Evolutionary conservation across 2,888 invertebrate species (phyloP), one percentile per base, ranked within the genome.

Genomic region (Acanthosepion pharaonis): DNA sequence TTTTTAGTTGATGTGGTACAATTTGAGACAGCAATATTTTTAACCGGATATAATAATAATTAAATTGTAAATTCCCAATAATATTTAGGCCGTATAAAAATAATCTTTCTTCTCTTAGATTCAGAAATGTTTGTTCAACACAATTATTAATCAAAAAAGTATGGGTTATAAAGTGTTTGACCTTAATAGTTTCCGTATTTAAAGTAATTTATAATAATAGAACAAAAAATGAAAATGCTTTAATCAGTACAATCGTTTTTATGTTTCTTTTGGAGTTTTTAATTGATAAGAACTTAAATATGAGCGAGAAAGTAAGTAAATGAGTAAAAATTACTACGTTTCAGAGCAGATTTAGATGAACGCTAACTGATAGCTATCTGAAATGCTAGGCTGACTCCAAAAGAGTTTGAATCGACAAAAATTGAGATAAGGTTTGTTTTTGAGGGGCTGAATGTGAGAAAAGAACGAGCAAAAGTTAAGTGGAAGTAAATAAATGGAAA

Each of bases 31-130:
- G 78, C 1, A 33, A 78, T 3, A 78, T 33, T 11, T 78, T 78
- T 20, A 59, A 5, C 5, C n/a, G 15, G 11, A 78, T 33, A 78
- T 15, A 15, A 78, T 33, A 64, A 4, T 5, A 28, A 64, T 15
- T 78, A n/a, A 33, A 15, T n/a, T 15, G n/a, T 18, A 33, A 78
- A 78, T 78, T 33, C 78, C n/a, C 1, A n/a, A 9, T 15, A 3
- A n/a, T 78, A 78, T 78, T 78, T n/a, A 78, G n/a, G n/a, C n/a
- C 78, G n/a, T 78, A 78, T 78, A 59, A 59, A 59, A 59, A 59
- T 20, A 78, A n/a, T 78, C 8, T 78, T 78, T 15, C 9, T 8
- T n/a, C 78, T 78, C 18, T 33, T 15, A 78, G 78, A 78, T 78
- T 78, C 9, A 78, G 15, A n/a, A 78, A 15, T 78, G n/a, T 78